phyloP scores from a whole-genome alignment of 2,113 vertebrate genomes.

The Scomber scombrus region DNA sequence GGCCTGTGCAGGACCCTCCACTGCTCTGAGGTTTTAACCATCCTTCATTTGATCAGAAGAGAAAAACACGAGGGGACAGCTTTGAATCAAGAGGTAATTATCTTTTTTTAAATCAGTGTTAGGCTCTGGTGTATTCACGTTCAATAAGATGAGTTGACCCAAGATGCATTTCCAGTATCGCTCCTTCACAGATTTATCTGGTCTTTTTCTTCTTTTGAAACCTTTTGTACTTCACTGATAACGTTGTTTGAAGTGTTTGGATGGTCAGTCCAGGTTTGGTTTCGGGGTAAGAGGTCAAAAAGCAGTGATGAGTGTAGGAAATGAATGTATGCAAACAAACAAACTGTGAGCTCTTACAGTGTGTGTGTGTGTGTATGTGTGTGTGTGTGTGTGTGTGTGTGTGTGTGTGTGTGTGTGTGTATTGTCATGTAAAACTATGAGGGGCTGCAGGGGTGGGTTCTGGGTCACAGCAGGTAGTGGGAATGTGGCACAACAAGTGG shows the following conservation, averaged over 20 bases:
- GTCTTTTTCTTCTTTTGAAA: background rate
- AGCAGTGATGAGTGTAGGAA: background rate
- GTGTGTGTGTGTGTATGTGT: slow-evolving; percentile 5
- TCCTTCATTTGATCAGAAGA: background rate
- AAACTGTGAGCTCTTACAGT: slow-evolving; percentile 6
- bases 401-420: slow-evolving; percentile 3
- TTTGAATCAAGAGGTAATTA: slow-evolving; percentile 26
- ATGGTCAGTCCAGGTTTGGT: background rate
- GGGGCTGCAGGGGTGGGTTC: slow-evolving; percentile 17
- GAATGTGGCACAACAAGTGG: slow-evolving; percentile 66
- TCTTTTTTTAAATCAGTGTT: background rate
- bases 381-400: background rate
- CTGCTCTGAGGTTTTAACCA: background rate
- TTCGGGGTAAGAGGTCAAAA: slow-evolving; percentile 1
- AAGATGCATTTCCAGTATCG: background rate
- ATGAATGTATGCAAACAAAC: background rate
- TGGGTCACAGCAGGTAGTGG: slow-evolving; percentile 70
- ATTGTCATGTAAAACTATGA: slow-evolving; percentile 30
- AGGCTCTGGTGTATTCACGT: background rate
- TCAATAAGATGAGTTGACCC: background rate
- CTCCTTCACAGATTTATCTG: background rate
- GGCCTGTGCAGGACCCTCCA: slow-evolving; percentile 4
- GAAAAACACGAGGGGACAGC: background rate
- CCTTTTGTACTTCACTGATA: background rate
- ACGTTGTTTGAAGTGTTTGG: background rate